These are phyloP conservation scores for Paedocypris sp. DNA, from an alignment of 2,113 vertebrate genomes.

Conservation along the genomic window DNA sequence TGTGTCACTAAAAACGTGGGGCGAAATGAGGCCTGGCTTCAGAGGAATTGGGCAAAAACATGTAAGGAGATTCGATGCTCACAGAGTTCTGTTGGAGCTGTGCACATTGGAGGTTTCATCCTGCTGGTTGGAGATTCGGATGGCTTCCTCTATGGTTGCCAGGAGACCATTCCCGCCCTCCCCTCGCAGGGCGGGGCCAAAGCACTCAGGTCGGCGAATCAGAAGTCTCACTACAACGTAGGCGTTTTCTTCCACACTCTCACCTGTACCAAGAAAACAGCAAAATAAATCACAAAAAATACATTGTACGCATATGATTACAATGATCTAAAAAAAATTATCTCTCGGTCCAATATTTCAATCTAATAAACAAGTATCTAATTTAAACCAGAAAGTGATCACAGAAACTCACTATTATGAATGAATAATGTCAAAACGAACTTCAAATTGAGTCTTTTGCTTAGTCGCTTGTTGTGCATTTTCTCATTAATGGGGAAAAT, in stretches of 20 bases:
- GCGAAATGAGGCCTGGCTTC: neutral
- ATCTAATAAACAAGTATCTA: too few relatives aligned
- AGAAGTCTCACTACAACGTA: constrained; percentile 83
- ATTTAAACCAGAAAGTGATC: too few relatives aligned
- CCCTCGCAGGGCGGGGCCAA: constrained; percentile 82
- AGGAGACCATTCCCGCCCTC: constrained; percentile 84
- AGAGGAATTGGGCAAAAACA: neutral
- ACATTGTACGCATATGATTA: too few relatives aligned
- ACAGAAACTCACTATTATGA: neutral
- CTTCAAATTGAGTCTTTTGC: too few relatives aligned
- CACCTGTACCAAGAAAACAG: constrained; percentile 59
- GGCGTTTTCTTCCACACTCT: constrained; percentile 92
- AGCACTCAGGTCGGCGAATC: constrained; percentile 87
- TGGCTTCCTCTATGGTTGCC: constrained; percentile 83
- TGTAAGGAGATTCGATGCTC: neutral
- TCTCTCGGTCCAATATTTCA: too few relatives aligned
- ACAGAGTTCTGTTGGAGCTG: constrained; percentile 69
- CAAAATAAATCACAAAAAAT: too few relatives aligned
- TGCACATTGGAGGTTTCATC: constrained; percentile 66
- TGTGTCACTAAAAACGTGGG: constrained; percentile 55
- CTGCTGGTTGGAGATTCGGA: constrained; percentile 78
- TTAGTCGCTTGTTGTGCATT: too few relatives aligned
- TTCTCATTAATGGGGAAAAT: too few relatives aligned
- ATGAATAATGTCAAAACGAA: too few relatives aligned
- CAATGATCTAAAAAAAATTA: too few relatives aligned